A percentile compares a stretch with the other conserved stretches of the same genome.
These are phyloP conservation scores for Brachyalestes nurse DNA, from an alignment of 2,797 vertebrate species.

Conservation along the genomic window DNA sequence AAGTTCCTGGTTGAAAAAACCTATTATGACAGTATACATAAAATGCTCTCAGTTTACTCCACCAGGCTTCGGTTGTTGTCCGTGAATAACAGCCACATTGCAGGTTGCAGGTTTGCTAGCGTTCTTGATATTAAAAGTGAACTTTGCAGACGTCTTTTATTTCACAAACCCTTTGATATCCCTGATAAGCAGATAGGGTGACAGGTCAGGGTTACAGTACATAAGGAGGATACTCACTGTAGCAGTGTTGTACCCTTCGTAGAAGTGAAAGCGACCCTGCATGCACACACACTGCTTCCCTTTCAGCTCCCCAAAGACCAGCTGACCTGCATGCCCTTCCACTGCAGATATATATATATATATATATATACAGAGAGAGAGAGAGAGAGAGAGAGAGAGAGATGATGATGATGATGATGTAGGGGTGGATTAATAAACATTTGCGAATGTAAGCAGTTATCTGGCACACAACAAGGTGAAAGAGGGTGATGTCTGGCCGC, in stretches of 20 bases:
- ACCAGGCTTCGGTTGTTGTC: neutral
- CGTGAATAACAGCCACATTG: neutral
- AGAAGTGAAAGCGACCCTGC: conserved; percentile 87
- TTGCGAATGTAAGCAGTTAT: conserved; percentile 26
- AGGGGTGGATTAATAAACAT: neutral
- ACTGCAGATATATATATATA: conserved; percentile 62
- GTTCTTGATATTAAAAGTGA: neutral
- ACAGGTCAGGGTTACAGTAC: neutral
- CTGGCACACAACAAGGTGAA: conserved; percentile 20
- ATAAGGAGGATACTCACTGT: conserved; percentile 69
- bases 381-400: conserved; percentile 9
- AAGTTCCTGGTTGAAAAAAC: neutral
- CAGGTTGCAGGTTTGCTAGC: neutral
- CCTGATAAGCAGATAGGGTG: neutral
- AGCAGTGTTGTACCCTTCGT: conserved; percentile 80
- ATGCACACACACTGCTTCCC: conserved; percentile 83
- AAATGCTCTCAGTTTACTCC: neutral
- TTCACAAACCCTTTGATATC: neutral
- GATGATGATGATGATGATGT: too few relatives aligned
- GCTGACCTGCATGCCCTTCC: conserved; percentile 76
- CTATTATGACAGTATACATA: neutral
- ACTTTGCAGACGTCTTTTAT: conserved; percentile 8
- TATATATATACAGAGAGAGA: too few relatives aligned
- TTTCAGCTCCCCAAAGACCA: conserved; percentile 83
- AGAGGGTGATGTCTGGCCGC: neutral